phyloP scores from a whole-genome alignment of 2,797 vertebrate species.

The Vespertilio murinus region DNA sequence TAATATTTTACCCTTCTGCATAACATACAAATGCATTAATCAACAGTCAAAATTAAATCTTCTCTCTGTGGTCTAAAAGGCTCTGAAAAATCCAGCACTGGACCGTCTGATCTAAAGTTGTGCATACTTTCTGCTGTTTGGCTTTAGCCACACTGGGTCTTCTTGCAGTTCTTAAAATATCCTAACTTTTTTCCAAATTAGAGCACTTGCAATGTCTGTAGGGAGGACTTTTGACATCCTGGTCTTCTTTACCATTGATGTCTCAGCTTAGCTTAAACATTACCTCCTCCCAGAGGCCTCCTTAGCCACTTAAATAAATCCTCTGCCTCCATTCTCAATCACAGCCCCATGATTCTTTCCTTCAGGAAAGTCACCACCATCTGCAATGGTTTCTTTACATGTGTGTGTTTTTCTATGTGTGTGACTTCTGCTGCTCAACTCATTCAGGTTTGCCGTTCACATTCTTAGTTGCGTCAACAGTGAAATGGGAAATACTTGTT shows the following conservation, averaged over 20 bases:
- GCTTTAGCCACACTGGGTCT: neutral
- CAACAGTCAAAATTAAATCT: neutral
- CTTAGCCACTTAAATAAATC: neutral
- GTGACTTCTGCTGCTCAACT: accelerated
- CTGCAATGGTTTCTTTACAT: neutral
- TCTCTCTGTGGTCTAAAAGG: neutral
- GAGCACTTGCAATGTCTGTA: neutral
- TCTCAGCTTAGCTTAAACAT: neutral
- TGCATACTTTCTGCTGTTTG: neutral
- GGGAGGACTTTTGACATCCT: neutral
- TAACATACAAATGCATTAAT: neutral
- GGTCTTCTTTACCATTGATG: neutral
- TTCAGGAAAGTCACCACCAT: neutral
- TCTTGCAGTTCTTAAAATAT: neutral
- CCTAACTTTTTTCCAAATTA: neutral
- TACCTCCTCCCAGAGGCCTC: neutral
- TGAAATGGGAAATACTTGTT: neutral
- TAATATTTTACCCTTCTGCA: too few species aligned
- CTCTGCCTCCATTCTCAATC: neutral
- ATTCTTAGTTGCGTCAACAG: neutral
- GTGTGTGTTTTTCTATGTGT: neutral
- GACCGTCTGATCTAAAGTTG: neutral
- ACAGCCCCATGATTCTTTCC: neutral
- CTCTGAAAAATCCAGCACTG: neutral
- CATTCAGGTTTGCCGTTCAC: neutral